Evolutionary conservation across 2,888 invertebrate genomes (phyloP).

Genomic region (Adelphocoris suturalis): DNA sequence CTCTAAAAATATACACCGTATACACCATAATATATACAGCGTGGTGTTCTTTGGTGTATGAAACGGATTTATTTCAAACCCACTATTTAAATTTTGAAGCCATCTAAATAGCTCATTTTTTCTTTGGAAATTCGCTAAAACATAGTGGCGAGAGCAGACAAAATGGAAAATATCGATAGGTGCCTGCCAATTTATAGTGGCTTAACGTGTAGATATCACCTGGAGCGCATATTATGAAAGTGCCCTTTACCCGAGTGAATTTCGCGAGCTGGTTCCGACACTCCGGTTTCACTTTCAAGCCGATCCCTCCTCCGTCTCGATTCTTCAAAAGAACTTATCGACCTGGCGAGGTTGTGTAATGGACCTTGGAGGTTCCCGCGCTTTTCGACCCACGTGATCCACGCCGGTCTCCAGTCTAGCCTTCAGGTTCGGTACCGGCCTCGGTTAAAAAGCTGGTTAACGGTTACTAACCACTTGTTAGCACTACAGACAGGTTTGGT

Average conservation of each 20-base stretch:
- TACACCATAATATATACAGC: no score
- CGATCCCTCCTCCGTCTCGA: slow-evolving; percentile 40
- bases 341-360: slow-evolving; percentile 33
- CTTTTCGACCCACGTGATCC: slow-evolving; percentile 61
- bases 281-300: slow-evolving; percentile 49
- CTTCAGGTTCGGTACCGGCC: neutral
- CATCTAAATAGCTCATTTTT: no score
- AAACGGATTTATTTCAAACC: no score
- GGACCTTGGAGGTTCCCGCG: slow-evolving; percentile 61
- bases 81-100: no score
- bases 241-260: slow-evolving; percentile 24
- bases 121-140: no score
- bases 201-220: slow-evolving; percentile 8
- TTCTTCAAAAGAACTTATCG: slow-evolving; percentile 41
- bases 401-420: neutral
- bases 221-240: neutral
- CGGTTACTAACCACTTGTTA: neutral
- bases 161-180: no score
- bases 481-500: neutral
- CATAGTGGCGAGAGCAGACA: no score
- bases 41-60: no score
- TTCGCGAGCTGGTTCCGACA: slow-evolving; percentile 32
- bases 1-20: no score
- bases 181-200: neutral
- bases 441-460: neutral